These are phyloP conservation scores for Sorex araneus DNA, from an alignment of 2,113 vertebrate genomes.

Conservation along the genomic window DNA sequence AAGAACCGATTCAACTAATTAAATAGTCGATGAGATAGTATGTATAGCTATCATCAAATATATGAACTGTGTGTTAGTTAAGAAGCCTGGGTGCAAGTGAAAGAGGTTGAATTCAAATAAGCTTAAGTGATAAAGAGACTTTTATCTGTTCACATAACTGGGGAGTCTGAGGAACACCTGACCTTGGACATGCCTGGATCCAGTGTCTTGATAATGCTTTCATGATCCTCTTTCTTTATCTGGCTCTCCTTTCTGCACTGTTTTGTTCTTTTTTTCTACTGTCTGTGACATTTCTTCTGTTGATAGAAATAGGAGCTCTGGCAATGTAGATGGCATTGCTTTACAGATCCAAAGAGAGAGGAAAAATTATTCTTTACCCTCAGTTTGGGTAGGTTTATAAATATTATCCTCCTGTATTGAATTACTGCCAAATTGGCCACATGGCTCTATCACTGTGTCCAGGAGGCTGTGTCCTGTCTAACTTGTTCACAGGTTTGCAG, in stretches of 20 bases:
- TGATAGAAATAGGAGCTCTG: neutral
- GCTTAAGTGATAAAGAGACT: constrained; percentile 18
- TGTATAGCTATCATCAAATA: neutral
- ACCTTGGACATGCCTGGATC: neutral
- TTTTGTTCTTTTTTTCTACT: neutral
- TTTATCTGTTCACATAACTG: neutral
- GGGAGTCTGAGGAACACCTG: neutral
- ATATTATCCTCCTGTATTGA: neutral
- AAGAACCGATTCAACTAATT: constrained; percentile 29
- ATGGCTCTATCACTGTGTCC: neutral
- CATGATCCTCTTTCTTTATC: constrained; percentile 19
- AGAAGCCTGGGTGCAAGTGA: neutral
- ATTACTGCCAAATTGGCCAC: neutral
- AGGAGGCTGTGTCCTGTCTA: neutral
- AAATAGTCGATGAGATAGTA: constrained; percentile 24
- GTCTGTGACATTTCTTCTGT: neutral
- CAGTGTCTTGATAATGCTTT: neutral
- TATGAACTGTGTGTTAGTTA: neutral
- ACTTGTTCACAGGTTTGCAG: neutral
- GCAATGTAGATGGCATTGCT: neutral
- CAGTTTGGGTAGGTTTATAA: constrained; percentile 15
- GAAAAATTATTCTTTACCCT: neutral
- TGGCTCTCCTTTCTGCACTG: neutral
- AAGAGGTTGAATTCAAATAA: neutral
- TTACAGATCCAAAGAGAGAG: neutral